Conservation (phyloP, 1,140 invertebrate species). For the Tetranychus urticae region DNA sequence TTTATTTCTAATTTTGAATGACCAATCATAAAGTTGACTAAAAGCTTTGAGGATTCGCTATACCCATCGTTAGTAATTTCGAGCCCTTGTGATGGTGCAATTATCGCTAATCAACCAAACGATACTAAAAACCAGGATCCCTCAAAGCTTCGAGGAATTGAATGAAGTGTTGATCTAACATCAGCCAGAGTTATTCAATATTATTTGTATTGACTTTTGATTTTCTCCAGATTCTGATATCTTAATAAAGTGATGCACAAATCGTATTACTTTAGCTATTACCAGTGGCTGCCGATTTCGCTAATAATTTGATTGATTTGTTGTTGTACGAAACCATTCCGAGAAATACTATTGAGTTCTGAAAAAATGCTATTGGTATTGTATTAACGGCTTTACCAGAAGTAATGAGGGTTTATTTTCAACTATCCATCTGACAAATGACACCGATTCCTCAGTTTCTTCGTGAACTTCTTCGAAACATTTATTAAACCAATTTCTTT, state of each 20-base stretch:
- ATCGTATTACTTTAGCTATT: slow-evolving; percentile 45
- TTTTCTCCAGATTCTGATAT: slow-evolving; percentile 74
- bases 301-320: slow-evolving; percentile 56
- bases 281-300: slow-evolving; percentile 45
- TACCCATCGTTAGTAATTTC: too few species aligned
- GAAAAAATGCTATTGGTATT: slow-evolving; percentile 78
- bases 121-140: too few species aligned
- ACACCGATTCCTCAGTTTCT: slow-evolving; percentile 58
- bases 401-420: slow-evolving; percentile 43
- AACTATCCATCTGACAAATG: slow-evolving; percentile 56
- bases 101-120: too few species aligned
- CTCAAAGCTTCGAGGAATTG: too few species aligned
- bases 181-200: slow-evolving; percentile 62
- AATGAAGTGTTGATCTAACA: too few species aligned
- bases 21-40: too few species aligned
- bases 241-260: too few species aligned
- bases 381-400: slow-evolving; percentile 71
- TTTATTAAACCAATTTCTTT: slow-evolving; percentile 64
- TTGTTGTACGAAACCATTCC: slow-evolving; percentile 52
- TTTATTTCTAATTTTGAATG: too few species aligned
- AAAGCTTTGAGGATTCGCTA: too few species aligned
- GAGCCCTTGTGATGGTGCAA: too few species aligned
- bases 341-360: slow-evolving; percentile 49
- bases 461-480: slow-evolving; percentile 47
- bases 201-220: slow-evolving; percentile 69